Evolutionary conservation across 2,888 invertebrate genomes (phyloP), one percentile per base, ranked within the genome.

Genomic region (Quadroppia sp.): DNA sequence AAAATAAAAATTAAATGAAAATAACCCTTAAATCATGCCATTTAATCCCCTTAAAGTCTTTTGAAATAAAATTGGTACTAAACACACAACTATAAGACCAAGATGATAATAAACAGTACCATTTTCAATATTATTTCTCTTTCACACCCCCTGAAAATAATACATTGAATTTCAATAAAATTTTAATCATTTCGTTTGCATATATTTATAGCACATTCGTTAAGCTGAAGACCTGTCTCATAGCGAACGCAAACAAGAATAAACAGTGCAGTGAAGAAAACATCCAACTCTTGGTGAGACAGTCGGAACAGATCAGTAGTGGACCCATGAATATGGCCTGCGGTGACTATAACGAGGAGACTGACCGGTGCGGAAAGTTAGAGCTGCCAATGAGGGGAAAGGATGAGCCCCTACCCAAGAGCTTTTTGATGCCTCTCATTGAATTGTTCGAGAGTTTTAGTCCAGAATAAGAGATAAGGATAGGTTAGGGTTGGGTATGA

Each of bases 261-360:
- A 28, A 70, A 28, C 17, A 42, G 25, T 74, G 74, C 56, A 71
- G 36, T 20, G 71, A 48, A 20, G 59, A 71, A 6, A 13, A 70
- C 50, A 71, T 74, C 11, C 40, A 74, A 6, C n/a, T 42, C 2
- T 32, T 71, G 23, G n/a, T 61, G n/a, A 28, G 70, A 15, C 28
- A 36, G 15, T 56, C 56, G 1, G 53, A 71, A 32, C 36, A 36
- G n/a, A 40, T 74, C 36, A 56, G 32, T 25, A 56, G 30, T 32
- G 71, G 71, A 28, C 70, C 74, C 6, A 71, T 71, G 50, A 74
- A 71, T 71, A 53, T 70, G n/a, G 50, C 64, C 28, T 74, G 74
- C 48, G 70, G 71, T 64, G 74, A 74, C 9, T 74, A 74, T 36
- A 71, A 42, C 25, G 74, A 48, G 3, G 56, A 70, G 20, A 64